Base-by-base conservation (phyloP, 2,113 vertebrate species). In the Setophaga petechia region DNA sequence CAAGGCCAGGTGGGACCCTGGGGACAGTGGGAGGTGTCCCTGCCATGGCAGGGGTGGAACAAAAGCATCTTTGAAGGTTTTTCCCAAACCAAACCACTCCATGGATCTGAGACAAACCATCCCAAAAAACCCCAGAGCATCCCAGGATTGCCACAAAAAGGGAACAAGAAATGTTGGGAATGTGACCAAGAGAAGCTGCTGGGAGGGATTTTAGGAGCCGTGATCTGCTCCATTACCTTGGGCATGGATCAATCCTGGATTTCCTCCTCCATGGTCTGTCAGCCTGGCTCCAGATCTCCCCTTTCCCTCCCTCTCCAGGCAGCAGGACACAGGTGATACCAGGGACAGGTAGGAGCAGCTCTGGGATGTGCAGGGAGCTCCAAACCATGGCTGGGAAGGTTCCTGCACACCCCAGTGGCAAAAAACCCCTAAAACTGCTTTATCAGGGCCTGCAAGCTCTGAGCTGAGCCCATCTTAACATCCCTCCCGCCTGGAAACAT, bases 1-100 rank as follows among this genome's bases (percentile, higher is more conserved):
- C 52, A 3, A 21, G 33, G 20, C 10, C 62, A 73, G 28, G 33
- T 0, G 76, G 44, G 21, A 58, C 5, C 3, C 0, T 46, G 47
- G 65, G 31, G 5, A 11, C 11, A 47, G n/a, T 54, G 67, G 62
- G 1, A 91, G 37, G 37, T 66, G 61, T 54, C n/a, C 27, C 28
- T 80, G 28, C n/a, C 13, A 20, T 22, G 37, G 27, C 16, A 11
- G 49, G 16, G 17, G 0, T 88, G 47, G 28, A 9, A 58, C 25
- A 11, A 59, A 67, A 59, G 25, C 16, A 51, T 19, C 44, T 82
- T 65, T 25, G 22, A 41, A 55, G 6, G 4, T 24, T 30, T 43
- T 17, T 84, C n/a, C 54, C 63, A 89, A 51, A 18, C 11, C 31
- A 72, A 76, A 52, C 11, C 11, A 20, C 35, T 69, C 44, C 52